Conservation (phyloP, 1,140 invertebrate genomes). For the Platorchestia sp. region DNA sequence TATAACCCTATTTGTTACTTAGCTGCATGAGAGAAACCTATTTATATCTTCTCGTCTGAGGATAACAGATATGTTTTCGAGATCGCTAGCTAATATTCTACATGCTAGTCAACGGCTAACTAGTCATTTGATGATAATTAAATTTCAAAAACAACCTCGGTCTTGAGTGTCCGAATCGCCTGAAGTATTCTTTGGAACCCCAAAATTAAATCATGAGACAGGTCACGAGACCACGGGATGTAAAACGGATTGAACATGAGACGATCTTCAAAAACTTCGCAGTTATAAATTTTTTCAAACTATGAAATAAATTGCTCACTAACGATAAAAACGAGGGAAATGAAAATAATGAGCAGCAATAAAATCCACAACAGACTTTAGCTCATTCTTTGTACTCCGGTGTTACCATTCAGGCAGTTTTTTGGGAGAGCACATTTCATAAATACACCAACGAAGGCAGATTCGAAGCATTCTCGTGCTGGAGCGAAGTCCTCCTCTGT, state of each 20-base stretch:
- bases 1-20: too few species aligned
- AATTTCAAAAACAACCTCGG: not conserved
- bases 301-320: not conserved
- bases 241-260: not conserved
- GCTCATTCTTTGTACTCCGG: not conserved
- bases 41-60: not conserved
- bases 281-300: not conserved
- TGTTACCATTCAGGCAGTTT: not conserved
- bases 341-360: not conserved
- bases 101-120: not conserved
- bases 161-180: not conserved
- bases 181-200: not conserved
- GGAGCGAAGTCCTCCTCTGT: too few species aligned
- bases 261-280: not conserved
- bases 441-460: not conserved
- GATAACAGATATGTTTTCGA: not conserved
- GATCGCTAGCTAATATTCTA: not conserved
- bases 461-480: not conserved
- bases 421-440: not conserved
- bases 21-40: not conserved
- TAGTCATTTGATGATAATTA: not conserved
- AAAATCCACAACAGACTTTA: not conserved
- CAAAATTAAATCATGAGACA: not conserved
- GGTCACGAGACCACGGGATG: not conserved
- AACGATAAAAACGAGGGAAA: not conserved